Evolutionary conservation across 1,140 invertebrate genomes (phyloP), one percentile per base, ranked within the genome.

Genomic region (Coelopa frigida): DNA sequence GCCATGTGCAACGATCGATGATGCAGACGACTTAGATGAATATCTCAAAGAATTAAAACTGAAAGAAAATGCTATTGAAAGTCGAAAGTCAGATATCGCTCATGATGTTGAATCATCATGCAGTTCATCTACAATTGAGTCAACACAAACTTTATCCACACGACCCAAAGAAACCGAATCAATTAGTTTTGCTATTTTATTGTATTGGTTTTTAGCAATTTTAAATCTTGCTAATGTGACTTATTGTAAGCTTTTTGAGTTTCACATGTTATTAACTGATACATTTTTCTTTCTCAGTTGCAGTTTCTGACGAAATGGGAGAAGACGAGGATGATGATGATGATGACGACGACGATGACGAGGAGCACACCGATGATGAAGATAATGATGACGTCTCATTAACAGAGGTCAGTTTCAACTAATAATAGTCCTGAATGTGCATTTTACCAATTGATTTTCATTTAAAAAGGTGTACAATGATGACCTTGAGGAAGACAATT

Each of bases 361-460:
- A 46, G 33, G 49, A 50, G 4, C 18, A 18, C 22, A 26, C 24
- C 18, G 49, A 51, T 37, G 45, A 35, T 11, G 38, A 46, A 33
- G 38, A 38, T 20, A n/a, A 17, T 11, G 41, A 39, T 40, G 40
- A 81, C 55, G 72, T 86, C 48, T 82, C 80, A 51, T 74, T 87
- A 45, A 51, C 59, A 18, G 55, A 59, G 53, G 58, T 58, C 33
- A 78, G 75, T 57, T 75, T 80, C 51, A 77, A 89, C 37, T 85
- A 88, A 68, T 82, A 83, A 63, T 78, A n/a, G 8, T 41, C 15
- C 3, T 27, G 23, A 14, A 41, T 12, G 14, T 22, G 26, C 26
- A 23, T 12, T 20, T 8, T 40, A 40, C 7, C 12, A 40, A 40
- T 2, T 23, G 12, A 6, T 21, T 3, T 10, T 40, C 5, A 40